Conservation (phyloP, 2,797 vertebrate species). For the Gouania willdenowi region DNA sequence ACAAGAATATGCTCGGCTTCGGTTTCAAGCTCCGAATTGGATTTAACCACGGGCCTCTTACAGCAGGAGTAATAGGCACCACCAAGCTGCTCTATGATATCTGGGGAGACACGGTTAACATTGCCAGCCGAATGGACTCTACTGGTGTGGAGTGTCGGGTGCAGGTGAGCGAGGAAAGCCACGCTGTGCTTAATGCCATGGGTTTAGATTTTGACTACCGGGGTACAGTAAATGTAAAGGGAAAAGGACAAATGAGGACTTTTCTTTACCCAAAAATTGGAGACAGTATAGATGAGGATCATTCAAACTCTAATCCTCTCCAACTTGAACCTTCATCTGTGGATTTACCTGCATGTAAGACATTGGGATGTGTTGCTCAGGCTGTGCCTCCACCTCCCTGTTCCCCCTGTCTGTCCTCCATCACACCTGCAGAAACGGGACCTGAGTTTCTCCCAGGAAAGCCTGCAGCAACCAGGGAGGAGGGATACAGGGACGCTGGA, state of each 20-base stretch:
- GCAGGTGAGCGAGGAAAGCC: constrained; percentile 97
- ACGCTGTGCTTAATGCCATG: constrained; percentile 86
- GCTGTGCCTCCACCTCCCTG: constrained; percentile 22
- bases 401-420: constrained; percentile 15
- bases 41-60: constrained; percentile 95
- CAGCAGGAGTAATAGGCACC: constrained; percentile 95
- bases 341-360: constrained; percentile 45
- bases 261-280: constrained; percentile 91
- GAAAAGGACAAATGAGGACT: constrained; percentile 99
- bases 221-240: constrained; percentile 97
- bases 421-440: constrained; percentile 19
- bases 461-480: constrained; percentile 43
- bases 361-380: constrained; percentile 25
- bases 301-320: constrained; percentile 57
- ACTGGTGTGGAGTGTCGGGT: constrained; percentile 95
- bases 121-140: constrained; percentile 98
- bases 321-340: constrained; percentile 72
- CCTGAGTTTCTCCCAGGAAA: constrained; percentile 20
- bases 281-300: constrained; percentile 74
- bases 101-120: constrained; percentile 98
- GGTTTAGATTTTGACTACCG: constrained; percentile 95
- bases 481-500: constrained; percentile 67
- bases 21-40: constrained; percentile 95
- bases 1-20: constrained; percentile 98
- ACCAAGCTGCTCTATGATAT: constrained; percentile 97